Evolutionary conservation across 2,113 vertebrate genomes (phyloP).

Genomic region (Trichechus manatus): DNA sequence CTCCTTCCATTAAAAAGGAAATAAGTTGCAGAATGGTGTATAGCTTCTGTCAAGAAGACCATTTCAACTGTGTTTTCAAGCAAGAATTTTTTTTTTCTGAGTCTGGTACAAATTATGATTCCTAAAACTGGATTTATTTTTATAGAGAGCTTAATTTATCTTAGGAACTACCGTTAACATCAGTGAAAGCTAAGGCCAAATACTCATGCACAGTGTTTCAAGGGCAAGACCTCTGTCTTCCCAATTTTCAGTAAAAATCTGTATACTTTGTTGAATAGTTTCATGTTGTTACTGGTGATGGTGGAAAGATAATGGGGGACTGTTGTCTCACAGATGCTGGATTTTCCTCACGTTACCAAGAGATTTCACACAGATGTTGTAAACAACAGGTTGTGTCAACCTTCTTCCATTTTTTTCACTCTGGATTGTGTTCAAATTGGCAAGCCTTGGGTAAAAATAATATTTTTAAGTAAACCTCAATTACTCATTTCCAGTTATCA

Average conservation of each 20-base stretch:
- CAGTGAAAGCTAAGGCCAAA: constrained; percentile 4
- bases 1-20: constrained; percentile 74
- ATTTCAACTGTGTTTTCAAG: constrained; percentile 55
- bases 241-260: not conserved
- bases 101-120: constrained; percentile 68
- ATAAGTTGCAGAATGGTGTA: constrained; percentile 55
- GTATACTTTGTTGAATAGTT: not conserved
- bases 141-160: constrained; percentile 62
- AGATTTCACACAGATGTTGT: not conserved
- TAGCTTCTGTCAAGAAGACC: constrained; percentile 68
- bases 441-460: not conserved
- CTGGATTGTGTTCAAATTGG: not conserved
- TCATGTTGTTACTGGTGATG: not conserved
- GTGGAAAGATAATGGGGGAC: not conserved
- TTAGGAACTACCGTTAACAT: constrained; percentile 59
- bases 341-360: not conserved
- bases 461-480: not conserved
- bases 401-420: not conserved
- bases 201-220: not conserved
- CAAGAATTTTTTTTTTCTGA: not conserved
- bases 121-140: constrained; percentile 68
- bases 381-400: not conserved
- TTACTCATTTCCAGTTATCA: not conserved
- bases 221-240: not conserved
- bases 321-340: not conserved